Percentiles rank a stretch among this genome's conserved stretches.
Conservation (phyloP, 2,888 invertebrate species). For the Epinotia bilunana region DNA sequence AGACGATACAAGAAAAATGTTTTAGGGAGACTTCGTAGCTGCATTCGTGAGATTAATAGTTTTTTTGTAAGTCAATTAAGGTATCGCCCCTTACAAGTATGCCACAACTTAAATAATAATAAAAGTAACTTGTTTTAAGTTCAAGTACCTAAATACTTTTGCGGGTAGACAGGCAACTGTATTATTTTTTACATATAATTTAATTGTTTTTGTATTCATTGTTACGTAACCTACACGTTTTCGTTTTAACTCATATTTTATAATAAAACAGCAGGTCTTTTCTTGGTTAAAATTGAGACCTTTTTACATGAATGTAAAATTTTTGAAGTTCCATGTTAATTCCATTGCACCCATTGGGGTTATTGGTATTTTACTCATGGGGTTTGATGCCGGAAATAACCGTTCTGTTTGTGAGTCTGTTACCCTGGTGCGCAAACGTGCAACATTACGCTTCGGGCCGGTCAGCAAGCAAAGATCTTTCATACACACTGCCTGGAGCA, state of each 20-base stretch:
- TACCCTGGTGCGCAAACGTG: conserved; percentile 1
- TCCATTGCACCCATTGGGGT: neutral
- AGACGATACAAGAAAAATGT: neutral
- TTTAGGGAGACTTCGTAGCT: neutral
- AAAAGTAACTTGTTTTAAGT: no score
- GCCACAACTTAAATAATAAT: no score
- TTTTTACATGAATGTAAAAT: neutral
- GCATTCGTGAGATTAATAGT: neutral
- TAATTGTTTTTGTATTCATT: neutral
- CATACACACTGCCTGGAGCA: conserved; percentile 18
- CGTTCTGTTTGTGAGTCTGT: conserved; percentile 4
- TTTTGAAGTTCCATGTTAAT: neutral
- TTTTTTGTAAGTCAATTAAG: neutral
- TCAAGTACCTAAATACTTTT: no score
- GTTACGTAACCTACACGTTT: neutral
- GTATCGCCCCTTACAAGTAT: neutral
- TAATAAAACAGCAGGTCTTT: no score
- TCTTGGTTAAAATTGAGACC: no score
- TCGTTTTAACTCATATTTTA: no score
- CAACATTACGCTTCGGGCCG: conserved; percentile 8
- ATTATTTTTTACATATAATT: no score
- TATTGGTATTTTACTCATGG: neutral
- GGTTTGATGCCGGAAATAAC: neutral
- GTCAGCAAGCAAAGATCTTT: conserved; percentile 31
- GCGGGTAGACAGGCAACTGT: no score